Conservation (phyloP, 2,113 vertebrate genomes). For the Tinamus guttatus region DNA sequence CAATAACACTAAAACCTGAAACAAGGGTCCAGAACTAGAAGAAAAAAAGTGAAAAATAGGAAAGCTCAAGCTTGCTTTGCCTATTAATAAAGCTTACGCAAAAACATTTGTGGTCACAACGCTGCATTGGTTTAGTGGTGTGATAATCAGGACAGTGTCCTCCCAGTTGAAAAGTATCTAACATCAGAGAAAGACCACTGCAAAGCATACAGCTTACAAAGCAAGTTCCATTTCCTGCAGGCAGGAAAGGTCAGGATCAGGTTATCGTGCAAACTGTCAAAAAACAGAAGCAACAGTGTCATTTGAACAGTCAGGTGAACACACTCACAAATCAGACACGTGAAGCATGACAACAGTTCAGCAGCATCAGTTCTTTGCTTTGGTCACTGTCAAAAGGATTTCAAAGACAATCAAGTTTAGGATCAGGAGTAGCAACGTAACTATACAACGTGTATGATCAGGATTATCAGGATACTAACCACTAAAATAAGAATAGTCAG, state of each 20-base stretch:
- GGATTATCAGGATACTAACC: neutral
- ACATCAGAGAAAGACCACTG: neutral
- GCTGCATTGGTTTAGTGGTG: neutral
- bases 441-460: neutral
- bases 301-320: neutral
- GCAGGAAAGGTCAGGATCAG: neutral
- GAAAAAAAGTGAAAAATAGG: neutral
- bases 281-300: neutral
- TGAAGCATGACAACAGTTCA: neutral
- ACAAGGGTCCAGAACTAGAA: neutral
- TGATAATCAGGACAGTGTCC: neutral
- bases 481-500: neutral
- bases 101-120: neutral
- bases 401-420: neutral
- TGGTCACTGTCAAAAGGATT: neutral
- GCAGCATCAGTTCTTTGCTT: neutral
- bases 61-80: neutral
- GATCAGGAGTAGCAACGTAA: neutral
- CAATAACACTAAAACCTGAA: neutral
- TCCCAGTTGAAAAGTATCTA: neutral
- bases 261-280: neutral
- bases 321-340: neutral
- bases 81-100: neutral
- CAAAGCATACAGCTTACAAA: neutral
- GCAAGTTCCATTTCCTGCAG: neutral